Evolutionary conservation across 2,797 vertebrate species (phyloP).

Genomic region (Chelon auratus): DNA sequence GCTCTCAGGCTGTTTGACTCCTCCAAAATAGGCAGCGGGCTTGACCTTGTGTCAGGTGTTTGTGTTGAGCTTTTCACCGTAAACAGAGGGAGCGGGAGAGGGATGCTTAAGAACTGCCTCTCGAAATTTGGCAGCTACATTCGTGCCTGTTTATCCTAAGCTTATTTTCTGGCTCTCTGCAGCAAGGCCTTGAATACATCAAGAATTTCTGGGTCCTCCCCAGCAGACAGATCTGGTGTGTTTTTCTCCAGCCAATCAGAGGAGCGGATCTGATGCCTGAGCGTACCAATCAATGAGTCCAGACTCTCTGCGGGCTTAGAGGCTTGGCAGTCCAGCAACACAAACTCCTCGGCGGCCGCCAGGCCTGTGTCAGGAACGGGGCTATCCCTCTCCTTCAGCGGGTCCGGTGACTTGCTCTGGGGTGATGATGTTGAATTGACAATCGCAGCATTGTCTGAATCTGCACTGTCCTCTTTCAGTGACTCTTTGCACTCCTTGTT

Average conservation of each 20-base stretch:
- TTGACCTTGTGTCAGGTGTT: constrained; percentile 41
- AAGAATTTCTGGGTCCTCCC: constrained; percentile 85
- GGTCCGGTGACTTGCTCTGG: constrained; percentile 68
- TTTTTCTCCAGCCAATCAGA: constrained; percentile 91
- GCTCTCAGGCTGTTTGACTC: constrained; percentile 11
- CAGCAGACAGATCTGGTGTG: constrained; percentile 82
- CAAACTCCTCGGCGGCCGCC: constrained; percentile 72
- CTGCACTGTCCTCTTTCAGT: constrained; percentile 51
- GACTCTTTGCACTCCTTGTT: constrained; percentile 47
- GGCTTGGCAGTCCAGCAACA: constrained; percentile 77
- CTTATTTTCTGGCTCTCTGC: constrained; percentile 82
- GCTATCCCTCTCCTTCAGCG: constrained; percentile 57
- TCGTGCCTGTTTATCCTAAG: constrained; percentile 31
- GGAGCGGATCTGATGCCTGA: constrained; percentile 89
- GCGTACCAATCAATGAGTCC: constrained; percentile 88
- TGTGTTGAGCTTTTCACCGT: constrained; percentile 27
- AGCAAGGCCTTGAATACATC: constrained; percentile 86
- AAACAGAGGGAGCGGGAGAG: constrained; percentile 20
- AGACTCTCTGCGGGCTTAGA: constrained; percentile 72
- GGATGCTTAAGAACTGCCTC: constrained; percentile 32
- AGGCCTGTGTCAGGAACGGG: constrained; percentile 63
- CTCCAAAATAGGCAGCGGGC: constrained; percentile 26
- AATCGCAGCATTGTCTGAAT: constrained; percentile 62
- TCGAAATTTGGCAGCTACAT: constrained; percentile 51
- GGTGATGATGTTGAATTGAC: constrained; percentile 67